Percentiles rank a stretch among this genome's conserved stretches.
Evolutionary conservation across 2,113 vertebrate genomes (phyloP).

Genomic region (Gopherus flavomarginatus): DNA sequence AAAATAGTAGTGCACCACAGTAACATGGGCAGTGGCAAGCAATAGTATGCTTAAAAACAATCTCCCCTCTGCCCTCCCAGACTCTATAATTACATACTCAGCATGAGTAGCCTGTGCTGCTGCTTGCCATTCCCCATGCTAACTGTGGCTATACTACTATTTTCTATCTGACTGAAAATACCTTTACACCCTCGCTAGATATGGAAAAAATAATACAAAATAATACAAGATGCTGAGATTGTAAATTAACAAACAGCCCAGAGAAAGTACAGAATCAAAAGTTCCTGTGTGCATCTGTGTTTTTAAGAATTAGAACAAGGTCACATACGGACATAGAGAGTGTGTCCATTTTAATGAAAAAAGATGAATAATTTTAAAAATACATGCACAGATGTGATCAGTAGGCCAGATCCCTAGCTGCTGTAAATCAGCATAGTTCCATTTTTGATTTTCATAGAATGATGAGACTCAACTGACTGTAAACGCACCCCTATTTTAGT

Average conservation of each 20-base stretch:
- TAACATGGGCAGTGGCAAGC: too few species aligned
- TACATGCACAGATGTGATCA: not conserved
- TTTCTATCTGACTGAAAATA: not conserved
- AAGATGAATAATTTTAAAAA: not conserved
- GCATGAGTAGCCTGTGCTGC: too few species aligned
- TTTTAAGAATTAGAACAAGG: fast-evolving
- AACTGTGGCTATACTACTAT: too few species aligned
- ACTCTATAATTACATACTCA: too few species aligned
- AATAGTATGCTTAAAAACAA: too few species aligned
- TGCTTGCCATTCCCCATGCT: too few species aligned
- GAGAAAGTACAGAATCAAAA: not conserved
- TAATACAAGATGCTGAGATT: not conserved
- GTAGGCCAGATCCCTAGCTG: not conserved
- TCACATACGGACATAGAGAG: fast-evolving
- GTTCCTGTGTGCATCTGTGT: not conserved
- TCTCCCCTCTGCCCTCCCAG: too few species aligned
- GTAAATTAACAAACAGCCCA: not conserved
- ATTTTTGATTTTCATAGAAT: not conserved
- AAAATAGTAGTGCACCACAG: too few species aligned
- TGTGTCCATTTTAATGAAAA: not conserved
- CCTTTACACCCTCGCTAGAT: not conserved
- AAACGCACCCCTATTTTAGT: not conserved
- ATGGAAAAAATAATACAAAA: not conserved
- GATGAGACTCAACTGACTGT: fast-evolving
- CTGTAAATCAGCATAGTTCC: not conserved